Percentiles rank a stretch among this genome's conserved stretches.
phyloP scores from a whole-genome alignment of 2,888 invertebrate species.

The Timema cristinae region DNA sequence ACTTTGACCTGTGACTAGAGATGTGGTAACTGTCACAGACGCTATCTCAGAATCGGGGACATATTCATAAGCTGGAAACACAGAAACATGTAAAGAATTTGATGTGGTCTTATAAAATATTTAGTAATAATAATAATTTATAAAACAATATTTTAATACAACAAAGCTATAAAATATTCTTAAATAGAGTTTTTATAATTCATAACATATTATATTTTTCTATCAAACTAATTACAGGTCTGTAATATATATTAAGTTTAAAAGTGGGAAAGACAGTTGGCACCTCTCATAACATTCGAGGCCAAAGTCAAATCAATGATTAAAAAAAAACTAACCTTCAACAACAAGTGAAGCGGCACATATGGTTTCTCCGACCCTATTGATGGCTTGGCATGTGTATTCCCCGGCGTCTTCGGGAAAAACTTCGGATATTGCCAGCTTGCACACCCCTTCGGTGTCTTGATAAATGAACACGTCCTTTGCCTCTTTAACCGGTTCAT shows the following conservation, averaged over 20 bases:
- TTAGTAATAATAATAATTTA: neutral
- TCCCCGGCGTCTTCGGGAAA: slow-evolving; percentile 87
- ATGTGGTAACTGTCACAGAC: slow-evolving; percentile 47
- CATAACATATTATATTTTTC: neutral
- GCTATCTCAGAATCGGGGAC: slow-evolving; percentile 82
- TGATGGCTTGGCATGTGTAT: slow-evolving; percentile 78
- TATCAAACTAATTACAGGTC: neutral
- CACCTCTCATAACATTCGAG: neutral
- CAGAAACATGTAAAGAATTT: slow-evolving; percentile 16
- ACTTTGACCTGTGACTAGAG: slow-evolving; percentile 54
- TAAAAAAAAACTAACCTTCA: slow-evolving; percentile 60
- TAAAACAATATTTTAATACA: neutral
- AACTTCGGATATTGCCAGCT: slow-evolving; percentile 77
- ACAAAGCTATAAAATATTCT: no score
- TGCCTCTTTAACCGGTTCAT: slow-evolving; percentile 64
- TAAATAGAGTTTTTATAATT: no score
- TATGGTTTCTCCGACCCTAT: slow-evolving; percentile 76
- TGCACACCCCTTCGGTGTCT: slow-evolving; percentile 73
- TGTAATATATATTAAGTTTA: neutral
- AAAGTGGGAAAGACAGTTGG: neutral
- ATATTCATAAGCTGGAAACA: slow-evolving; percentile 81
- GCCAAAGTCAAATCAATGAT: neutral
- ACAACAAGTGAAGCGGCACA: slow-evolving; percentile 73
- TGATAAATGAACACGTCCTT: slow-evolving; percentile 73
- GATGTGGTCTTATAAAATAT: neutral